Evolutionary conservation across 2,113 vertebrate genomes (phyloP).

Genomic region (Catagonus wagneri): DNA sequence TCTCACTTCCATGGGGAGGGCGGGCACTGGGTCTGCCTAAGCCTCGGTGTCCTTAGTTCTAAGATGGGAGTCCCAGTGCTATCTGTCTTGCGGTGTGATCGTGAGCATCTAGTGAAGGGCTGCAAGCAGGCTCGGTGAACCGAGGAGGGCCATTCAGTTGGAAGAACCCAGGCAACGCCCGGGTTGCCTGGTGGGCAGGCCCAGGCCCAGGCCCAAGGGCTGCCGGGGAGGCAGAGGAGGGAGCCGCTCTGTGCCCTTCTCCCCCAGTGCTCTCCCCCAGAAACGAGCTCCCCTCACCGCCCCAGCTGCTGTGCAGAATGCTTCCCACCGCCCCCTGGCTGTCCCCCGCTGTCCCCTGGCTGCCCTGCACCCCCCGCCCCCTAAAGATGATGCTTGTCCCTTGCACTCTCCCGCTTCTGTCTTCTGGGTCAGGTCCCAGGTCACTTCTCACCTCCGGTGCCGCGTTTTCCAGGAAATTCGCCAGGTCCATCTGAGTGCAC

Average conservation of each 20-base stretch:
- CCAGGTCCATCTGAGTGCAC: neutral
- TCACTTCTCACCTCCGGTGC: too few species aligned
- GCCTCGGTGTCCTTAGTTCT: neutral
- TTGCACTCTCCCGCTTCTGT: neutral
- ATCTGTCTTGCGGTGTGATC: neutral
- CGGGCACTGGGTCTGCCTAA: neutral
- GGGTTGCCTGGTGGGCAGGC: too few species aligned
- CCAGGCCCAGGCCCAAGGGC: fast-evolving
- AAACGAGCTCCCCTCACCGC: neutral
- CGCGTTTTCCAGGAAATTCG: neutral
- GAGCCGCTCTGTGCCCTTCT: neutral
- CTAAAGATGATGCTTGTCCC: neutral
- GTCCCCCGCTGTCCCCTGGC: neutral
- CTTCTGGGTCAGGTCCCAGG: neutral
- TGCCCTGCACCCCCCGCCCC: too few species aligned
- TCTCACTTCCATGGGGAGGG: neutral
- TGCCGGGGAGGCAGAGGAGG: neutral
- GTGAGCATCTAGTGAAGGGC: neutral
- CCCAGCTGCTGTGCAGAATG: neutral
- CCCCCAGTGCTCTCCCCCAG: neutral
- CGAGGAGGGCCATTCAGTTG: neutral
- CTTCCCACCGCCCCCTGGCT: neutral
- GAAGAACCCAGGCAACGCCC: neutral
- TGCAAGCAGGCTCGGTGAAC: neutral
- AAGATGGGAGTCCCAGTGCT: neutral